phyloP scores from a whole-genome alignment of 2,113 vertebrate genomes.

The Onychorhynchus coronatus region DNA sequence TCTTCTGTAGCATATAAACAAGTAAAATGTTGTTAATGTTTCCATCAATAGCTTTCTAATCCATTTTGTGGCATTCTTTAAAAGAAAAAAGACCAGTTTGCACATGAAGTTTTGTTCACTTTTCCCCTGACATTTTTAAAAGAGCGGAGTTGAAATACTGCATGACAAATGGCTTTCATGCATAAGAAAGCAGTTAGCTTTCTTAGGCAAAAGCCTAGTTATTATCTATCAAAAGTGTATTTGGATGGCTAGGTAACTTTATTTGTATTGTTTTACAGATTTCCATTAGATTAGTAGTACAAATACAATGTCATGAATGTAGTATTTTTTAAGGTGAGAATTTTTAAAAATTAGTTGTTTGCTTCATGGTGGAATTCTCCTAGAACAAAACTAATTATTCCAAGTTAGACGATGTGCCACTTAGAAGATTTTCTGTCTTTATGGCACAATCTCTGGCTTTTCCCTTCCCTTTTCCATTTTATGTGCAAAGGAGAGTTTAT shows the following conservation, averaged over 20 bases:
- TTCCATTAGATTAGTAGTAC: not conserved
- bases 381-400: not conserved
- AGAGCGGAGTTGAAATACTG: not conserved
- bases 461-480: rapidly evolving
- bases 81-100: not conserved
- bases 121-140: not conserved
- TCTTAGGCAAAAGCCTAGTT: not conserved
- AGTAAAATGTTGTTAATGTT: not conserved
- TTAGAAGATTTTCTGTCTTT: not conserved
- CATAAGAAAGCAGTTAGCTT: not conserved
- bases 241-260: not conserved
- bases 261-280: not conserved
- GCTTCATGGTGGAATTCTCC: not conserved
- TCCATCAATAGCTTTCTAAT: not conserved
- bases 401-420: not conserved
- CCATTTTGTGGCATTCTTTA: not conserved
- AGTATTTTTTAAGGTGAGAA: not conserved
- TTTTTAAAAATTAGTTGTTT: not conserved
- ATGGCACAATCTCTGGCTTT: not conserved
- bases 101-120: not conserved
- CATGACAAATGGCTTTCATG: not conserved
- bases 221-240: not conserved
- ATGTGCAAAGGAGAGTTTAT: not conserved
- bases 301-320: not conserved
- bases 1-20: not conserved